Evolutionary conservation across 2,113 vertebrate species (phyloP).

Genomic region (Astur gentilis): DNA sequence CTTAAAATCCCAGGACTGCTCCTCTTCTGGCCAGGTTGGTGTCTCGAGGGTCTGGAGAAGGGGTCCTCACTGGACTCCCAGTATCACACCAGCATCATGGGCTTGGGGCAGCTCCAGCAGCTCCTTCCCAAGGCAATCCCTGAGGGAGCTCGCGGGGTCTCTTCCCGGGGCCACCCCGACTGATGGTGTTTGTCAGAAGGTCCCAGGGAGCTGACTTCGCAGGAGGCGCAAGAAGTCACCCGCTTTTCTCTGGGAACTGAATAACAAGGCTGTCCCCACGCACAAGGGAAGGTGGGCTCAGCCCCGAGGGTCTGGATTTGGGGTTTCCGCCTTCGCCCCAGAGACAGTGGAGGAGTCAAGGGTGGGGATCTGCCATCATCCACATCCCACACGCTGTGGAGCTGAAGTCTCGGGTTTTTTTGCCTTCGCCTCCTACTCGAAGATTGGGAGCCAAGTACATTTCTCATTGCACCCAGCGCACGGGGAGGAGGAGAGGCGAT

Average conservation of each 20-base stretch:
- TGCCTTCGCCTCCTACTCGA: conserved; percentile 54
- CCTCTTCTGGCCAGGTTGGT: not conserved
- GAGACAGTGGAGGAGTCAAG: not conserved
- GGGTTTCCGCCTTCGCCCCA: not conserved
- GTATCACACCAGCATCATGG: not conserved
- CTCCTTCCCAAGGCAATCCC: not conserved
- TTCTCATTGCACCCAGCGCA: conserved; percentile 7
- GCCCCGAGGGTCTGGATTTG: not conserved
- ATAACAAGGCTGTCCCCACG: not conserved
- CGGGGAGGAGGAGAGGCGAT: not conserved
- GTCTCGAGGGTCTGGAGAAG: not conserved
- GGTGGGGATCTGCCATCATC: conserved; percentile 40
- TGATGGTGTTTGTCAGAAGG: not conserved
- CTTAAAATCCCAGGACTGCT: not conserved
- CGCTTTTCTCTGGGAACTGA: not conserved
- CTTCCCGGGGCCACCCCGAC: not conserved
- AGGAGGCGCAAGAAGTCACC: not conserved
- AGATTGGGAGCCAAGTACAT: conserved; percentile 40
- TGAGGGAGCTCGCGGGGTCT: fast-evolving
- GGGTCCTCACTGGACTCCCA: fast-evolving
- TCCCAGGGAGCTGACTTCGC: not conserved
- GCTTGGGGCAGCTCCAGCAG: not conserved
- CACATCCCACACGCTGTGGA: not conserved
- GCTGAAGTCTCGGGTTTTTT: conserved; percentile 1
- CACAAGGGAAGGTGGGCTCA: not conserved